Evolutionary conservation across 2,797 vertebrate genomes (phyloP), one percentile per base, ranked within the genome.

Genomic region (Pseudotriccus pelzelni): DNA sequence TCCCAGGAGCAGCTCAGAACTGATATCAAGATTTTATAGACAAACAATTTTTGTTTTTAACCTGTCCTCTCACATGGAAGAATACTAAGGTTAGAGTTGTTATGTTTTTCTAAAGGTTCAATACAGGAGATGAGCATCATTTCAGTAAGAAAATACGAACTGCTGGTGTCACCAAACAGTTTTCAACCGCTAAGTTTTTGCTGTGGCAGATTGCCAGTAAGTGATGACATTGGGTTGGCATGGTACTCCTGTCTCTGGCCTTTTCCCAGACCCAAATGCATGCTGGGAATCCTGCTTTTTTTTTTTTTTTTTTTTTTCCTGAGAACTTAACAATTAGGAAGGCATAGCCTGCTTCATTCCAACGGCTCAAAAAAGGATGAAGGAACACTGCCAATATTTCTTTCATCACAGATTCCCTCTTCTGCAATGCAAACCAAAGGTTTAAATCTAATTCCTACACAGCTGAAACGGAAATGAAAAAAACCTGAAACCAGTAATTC

Each of bases 11-110:
- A 76, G 32, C 24, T 9, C 22, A 12, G 9, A 21, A 39, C 39
- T 6, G 9, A 34, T 52, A 43, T 14, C 2, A 7, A 62, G 34
- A 41, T 25, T 52, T 21, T 11, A 28, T 1, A 59, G 7, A 34
- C 28, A 22, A 49, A 52, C 0, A 17, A 2, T 14, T n/a, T 30
- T 50, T 25, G 5, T 43, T 50, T 59, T 23, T 23, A 2, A 13
- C 8, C 6, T 2, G 0, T 43, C 4, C 4, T 11, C 3, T 9
- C 18, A 16, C 2, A n/a, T 4, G 1, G 4, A 70, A 62, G 58
- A 84, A 25, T 32, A 17, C 6, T 12, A 53, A 12, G 4, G 16
- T 69, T 85, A 41, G 15, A 63, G n/a, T 8, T 56, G 22, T 32
- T 72, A 13, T 1, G 11, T 9, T 43, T 82, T 36, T 46, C 24